Percentiles rank a stretch among this genome's conserved stretches.
These are phyloP conservation scores for Sterna hirundo DNA, from an alignment of 2,113 vertebrate species.

Conservation along the genomic window DNA sequence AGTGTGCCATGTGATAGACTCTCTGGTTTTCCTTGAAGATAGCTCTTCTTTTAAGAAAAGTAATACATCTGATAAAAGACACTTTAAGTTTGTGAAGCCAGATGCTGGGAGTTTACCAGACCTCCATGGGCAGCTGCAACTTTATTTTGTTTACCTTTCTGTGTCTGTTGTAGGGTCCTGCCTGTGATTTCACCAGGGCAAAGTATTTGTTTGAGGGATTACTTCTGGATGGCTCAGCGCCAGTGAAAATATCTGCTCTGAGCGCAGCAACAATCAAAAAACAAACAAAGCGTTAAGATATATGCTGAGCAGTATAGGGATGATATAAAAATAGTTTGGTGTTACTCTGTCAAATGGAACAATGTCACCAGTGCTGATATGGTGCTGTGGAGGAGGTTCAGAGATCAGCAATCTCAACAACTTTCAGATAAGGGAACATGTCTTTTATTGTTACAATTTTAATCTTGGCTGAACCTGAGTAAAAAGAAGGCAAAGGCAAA, in stretches of 20 bases:
- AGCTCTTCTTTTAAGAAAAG: background rate
- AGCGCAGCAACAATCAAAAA: slow-evolving; percentile 31
- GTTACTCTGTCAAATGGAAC: background rate
- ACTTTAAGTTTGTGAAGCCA: background rate
- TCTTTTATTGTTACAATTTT: background rate
- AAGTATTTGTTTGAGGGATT: slow-evolving; percentile 23
- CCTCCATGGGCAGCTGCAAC: background rate
- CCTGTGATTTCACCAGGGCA: background rate
- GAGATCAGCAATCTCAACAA: background rate
- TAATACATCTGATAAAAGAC: background rate
- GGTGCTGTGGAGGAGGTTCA: background rate
- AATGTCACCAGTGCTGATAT: background rate
- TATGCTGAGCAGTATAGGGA: background rate
- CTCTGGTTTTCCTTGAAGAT: background rate
- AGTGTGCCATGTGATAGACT: accelerated
- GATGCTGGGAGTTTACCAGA: background rate
- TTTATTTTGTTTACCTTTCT: background rate
- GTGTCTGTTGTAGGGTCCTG: background rate
- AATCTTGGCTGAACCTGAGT: background rate
- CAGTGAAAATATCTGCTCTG: slow-evolving; percentile 31
- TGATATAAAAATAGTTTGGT: background rate
- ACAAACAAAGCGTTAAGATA: background rate
- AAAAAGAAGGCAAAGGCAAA: background rate
- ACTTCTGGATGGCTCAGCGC: slow-evolving; percentile 6
- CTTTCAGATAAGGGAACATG: background rate